Evolutionary conservation across 2,888 invertebrate genomes (phyloP).

Genomic region (Amphipyra tragopoginis): DNA sequence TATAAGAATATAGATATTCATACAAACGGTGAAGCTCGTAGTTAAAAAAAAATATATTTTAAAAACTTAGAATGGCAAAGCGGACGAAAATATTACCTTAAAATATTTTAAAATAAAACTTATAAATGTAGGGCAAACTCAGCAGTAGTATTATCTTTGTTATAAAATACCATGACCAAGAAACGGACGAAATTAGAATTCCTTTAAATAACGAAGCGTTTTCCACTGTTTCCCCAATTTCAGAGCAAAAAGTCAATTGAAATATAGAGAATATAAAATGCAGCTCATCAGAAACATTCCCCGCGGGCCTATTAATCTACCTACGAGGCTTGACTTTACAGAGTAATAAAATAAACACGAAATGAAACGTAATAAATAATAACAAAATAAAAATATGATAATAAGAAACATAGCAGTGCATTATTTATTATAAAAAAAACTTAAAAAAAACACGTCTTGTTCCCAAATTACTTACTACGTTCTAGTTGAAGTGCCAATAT

Average conservation of each 20-base stretch:
- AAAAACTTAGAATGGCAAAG: too few relatives aligned
- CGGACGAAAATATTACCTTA: too few relatives aligned
- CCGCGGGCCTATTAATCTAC: constrained; percentile 1
- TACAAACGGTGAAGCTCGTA: too few relatives aligned
- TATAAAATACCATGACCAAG: constrained; percentile 6
- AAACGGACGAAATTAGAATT: constrained; percentile 7
- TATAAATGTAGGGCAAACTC: constrained; percentile 6
- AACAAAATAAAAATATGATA: constrained; percentile 27
- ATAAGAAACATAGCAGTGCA: constrained; percentile 33
- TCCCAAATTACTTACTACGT: constrained; percentile 5
- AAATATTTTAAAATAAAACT: too few relatives aligned
- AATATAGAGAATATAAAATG: neutral
- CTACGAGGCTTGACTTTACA: constrained; percentile 35
- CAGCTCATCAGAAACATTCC: constrained; percentile 13
- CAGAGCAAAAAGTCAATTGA: neutral
- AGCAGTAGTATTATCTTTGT: constrained; percentile 5
- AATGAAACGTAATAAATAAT: constrained; percentile 36
- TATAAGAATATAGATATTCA: too few relatives aligned
- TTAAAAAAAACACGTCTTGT: constrained; percentile 10
- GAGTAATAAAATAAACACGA: constrained; percentile 37
- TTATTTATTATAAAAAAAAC: constrained; percentile 29
- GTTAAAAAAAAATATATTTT: neutral
- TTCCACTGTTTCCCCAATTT: constrained; percentile 5
- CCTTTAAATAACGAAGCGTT: constrained; percentile 2
- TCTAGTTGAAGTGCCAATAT: constrained; percentile 39